Percentiles rank a stretch among this genome's conserved stretches.
These are phyloP conservation scores for Alosa alosa DNA, from an alignment of 2,113 vertebrate genomes.

Conservation along the genomic window DNA sequence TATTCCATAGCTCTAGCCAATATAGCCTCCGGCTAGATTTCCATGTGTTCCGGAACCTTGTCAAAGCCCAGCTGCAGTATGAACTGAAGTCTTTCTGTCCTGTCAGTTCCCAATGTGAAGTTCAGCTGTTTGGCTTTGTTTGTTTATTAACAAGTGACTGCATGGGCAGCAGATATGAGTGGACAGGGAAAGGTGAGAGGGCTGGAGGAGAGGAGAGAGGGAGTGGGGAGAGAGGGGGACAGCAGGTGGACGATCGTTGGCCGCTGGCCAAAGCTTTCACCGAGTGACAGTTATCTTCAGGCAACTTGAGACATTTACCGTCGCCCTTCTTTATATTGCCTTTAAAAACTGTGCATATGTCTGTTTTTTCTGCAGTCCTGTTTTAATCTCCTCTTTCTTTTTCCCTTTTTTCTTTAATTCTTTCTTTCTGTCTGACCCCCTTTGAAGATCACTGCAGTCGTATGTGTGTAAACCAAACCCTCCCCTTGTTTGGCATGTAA, in stretches of 20 bases:
- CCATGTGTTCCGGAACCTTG: neutral
- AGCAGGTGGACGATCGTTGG: neutral
- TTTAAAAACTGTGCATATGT: neutral
- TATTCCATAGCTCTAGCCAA: neutral
- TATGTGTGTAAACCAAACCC: neutral
- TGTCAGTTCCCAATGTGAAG: neutral
- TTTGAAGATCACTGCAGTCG: neutral
- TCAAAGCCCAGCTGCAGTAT: neutral
- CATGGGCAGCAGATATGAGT: conserved; percentile 10
- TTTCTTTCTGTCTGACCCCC: neutral
- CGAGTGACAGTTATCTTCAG: neutral
- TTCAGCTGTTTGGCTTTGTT: conserved; percentile 10
- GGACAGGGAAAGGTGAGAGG: conserved; percentile 5
- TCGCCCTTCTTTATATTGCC: neutral
- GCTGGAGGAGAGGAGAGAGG: neutral
- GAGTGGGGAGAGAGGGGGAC: neutral
- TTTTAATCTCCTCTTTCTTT: conserved; percentile 31
- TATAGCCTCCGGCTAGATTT: neutral
- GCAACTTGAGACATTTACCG: conserved; percentile 3
- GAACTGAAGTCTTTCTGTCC: neutral
- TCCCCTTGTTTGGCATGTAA: neutral
- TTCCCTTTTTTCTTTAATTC: conserved; percentile 22
- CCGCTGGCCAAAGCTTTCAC: neutral
- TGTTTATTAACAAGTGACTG: conserved; percentile 10
- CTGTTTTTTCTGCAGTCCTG: neutral